A percentile compares a stretch with the other conserved stretches of the same genome.
Conservation (phyloP, 2,888 invertebrate species). For the Cataglyphis cursor region DNA sequence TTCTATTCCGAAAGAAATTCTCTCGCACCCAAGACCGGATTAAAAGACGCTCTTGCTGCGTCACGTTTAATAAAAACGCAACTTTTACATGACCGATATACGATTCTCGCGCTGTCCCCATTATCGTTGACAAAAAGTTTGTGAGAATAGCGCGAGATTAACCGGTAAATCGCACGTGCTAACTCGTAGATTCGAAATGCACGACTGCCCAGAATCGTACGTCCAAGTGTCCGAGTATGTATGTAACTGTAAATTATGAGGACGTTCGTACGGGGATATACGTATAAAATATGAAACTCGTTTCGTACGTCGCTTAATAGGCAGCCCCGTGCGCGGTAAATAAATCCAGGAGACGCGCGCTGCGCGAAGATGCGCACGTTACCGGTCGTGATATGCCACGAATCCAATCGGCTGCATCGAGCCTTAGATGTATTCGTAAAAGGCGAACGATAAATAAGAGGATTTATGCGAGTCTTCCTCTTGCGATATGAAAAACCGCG, state of each 20-base stretch:
- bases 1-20: not conserved
- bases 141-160: constrained; percentile 7
- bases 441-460: constrained; percentile 40
- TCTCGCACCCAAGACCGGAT: not conserved
- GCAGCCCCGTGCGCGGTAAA: constrained; percentile 19
- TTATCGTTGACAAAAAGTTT: constrained; percentile 13
- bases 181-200: constrained; percentile 32
- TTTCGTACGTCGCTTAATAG: constrained; percentile 40
- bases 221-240: constrained; percentile 1
- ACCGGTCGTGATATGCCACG: constrained; percentile 68
- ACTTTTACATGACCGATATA: constrained; percentile 2
- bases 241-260: constrained; percentile 59
- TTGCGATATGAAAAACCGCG: constrained; percentile 8
- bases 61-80: constrained; percentile 10
- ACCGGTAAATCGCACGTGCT: not conserved
- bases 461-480: constrained; percentile 17
- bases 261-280: not conserved
- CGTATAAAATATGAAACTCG: constrained; percentile 51
- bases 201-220: not conserved
- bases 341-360: constrained; percentile 44
- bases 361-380: constrained; percentile 13
- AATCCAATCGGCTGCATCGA: constrained; percentile 43
- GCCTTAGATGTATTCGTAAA: constrained; percentile 3
- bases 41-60: not conserved
- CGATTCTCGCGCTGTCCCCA: not conserved